These are phyloP conservation scores for Bradypus variegatus DNA, from an alignment of 2,797 vertebrate species.

Conservation along the genomic window DNA sequence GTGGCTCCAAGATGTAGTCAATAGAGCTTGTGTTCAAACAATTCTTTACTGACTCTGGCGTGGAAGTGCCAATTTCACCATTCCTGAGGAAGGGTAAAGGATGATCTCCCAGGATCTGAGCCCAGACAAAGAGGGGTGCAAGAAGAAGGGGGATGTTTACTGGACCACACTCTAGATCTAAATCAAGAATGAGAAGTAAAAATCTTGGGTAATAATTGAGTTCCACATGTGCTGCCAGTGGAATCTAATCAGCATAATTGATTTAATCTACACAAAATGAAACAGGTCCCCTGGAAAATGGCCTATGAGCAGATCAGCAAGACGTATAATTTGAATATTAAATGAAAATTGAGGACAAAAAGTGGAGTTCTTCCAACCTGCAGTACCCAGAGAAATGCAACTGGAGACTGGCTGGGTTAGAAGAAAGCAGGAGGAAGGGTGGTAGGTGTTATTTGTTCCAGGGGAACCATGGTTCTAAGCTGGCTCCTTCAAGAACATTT, in stretches of 20 bases:
- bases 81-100: not conserved
- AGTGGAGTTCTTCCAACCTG: not conserved
- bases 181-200: not conserved
- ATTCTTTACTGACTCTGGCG: not conserved
- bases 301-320: not conserved
- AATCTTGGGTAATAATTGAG: not conserved
- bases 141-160: not conserved
- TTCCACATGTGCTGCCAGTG: not conserved
- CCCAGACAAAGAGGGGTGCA: not conserved
- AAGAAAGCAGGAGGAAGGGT: not conserved
- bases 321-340: not conserved
- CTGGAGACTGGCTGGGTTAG: not conserved
- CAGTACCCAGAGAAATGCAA: not conserved
- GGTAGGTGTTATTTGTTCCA: not conserved
- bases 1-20: not conserved
- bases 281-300: conserved; percentile 10
- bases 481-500: not conserved
- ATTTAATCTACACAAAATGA: conserved; percentile 29
- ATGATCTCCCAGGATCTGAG: not conserved
- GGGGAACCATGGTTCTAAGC: not conserved
- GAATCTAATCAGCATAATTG: not conserved
- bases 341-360: conserved; percentile 14
- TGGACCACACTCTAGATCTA: not conserved
- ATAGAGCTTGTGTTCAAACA: not conserved
- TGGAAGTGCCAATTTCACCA: not conserved